Conservation (phyloP, 2,797 vertebrate genomes). For the Pempheris klunzingeri region DNA sequence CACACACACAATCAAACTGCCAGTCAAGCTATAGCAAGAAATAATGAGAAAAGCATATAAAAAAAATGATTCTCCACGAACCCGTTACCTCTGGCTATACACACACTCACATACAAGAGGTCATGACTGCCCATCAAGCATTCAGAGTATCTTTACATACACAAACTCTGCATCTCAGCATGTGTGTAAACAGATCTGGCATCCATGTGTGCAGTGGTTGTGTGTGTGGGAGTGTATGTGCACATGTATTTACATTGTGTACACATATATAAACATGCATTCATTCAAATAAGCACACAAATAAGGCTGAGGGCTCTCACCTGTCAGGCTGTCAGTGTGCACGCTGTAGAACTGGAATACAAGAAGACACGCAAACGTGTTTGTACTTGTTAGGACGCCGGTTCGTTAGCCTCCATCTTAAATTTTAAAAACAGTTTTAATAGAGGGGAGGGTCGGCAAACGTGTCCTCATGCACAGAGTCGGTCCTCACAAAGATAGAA, state of each 20-base stretch:
- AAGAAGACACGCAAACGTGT: neutral
- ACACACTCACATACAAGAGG: no score
- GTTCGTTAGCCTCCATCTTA: no score
- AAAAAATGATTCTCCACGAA: neutral
- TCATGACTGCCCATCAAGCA: neutral
- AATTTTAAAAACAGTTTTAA: neutral
- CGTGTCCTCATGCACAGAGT: neutral
- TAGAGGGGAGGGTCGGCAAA: neutral
- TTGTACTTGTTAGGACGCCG: neutral
- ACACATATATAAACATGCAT: neutral
- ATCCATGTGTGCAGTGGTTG: neutral
- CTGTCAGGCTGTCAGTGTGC: neutral
- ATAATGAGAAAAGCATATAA: neutral
- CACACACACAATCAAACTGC: neutral
- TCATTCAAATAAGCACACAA: neutral
- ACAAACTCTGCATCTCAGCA: neutral
- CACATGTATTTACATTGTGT: neutral
- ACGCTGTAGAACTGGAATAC: neutral
- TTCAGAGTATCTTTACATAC: conserved; percentile 5
- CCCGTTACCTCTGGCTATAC: neutral
- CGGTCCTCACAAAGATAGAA: conserved; percentile 4
- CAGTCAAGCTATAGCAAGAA: conserved; percentile 2
- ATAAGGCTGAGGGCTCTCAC: neutral
- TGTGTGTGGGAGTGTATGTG: neutral
- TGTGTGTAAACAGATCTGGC: no score